A percentile compares a stretch with the other conserved stretches of the same genome.
Evolutionary conservation across 92 coral and sea anemone genomes (phyloP).

Genomic region (Isaurus tuberculatus): DNA sequence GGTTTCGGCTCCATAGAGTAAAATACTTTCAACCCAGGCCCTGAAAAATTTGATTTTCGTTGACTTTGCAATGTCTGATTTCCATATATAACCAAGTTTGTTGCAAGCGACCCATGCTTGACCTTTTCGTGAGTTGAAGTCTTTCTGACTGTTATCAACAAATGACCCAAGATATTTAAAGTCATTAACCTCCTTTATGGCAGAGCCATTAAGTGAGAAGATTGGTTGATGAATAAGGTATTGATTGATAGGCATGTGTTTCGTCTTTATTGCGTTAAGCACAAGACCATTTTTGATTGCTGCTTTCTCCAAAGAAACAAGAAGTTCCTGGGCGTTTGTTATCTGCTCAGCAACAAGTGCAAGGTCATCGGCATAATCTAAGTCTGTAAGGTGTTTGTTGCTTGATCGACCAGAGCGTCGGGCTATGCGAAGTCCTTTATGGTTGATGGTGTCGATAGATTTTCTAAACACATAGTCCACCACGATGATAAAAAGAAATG

Average conservation of each 20-base stretch:
- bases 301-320: too few relatives aligned
- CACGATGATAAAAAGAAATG: background rate
- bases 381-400: background rate
- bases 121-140: background rate
- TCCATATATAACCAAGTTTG: background rate
- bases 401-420: slow-evolving; percentile 8
- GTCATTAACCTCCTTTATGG: too few relatives aligned
- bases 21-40: background rate
- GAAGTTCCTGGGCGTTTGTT: too few relatives aligned
- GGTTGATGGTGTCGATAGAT: background rate
- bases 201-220: too few relatives aligned
- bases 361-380: background rate
- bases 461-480: background rate
- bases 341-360: background rate
- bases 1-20: too few relatives aligned
- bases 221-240: too few relatives aligned
- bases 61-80: background rate
- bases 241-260: too few relatives aligned
- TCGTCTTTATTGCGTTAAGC: too few relatives aligned
- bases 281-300: too few relatives aligned
- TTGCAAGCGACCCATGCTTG: background rate
- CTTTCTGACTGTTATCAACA: background rate
- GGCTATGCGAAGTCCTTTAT: background rate
- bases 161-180: too few relatives aligned
- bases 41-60: background rate